These are phyloP conservation scores for Gnathonemus longibarbis DNA, from an alignment of 2,113 vertebrate species.

Conservation along the genomic window DNA sequence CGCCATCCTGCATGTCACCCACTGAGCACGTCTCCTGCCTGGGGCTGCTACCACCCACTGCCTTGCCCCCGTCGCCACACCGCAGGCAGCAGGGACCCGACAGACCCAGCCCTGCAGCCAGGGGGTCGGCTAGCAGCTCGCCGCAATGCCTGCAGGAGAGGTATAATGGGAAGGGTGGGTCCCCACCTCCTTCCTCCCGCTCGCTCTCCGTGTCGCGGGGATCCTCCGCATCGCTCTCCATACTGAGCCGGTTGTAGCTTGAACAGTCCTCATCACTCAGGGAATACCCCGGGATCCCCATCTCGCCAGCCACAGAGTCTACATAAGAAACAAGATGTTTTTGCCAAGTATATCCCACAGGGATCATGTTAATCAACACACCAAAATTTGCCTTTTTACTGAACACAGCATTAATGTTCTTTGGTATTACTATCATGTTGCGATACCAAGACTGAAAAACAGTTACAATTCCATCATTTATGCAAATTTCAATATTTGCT, in stretches of 20 bases:
- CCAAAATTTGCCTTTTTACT: background rate
- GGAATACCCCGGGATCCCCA: conserved; percentile 54
- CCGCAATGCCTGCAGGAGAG: conserved; percentile 64
- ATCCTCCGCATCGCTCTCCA: conserved; percentile 65
- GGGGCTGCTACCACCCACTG: conserved; percentile 30
- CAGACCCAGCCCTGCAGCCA: conserved; percentile 20
- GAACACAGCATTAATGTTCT: background rate
- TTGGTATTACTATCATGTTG: background rate
- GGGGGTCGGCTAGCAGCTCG: conserved; percentile 46
- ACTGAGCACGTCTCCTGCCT: conserved; percentile 35
- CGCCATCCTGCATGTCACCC: background rate
- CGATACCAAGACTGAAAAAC: background rate
- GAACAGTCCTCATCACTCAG: conserved; percentile 69
- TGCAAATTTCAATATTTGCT: background rate
- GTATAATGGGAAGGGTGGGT: conserved; percentile 1
- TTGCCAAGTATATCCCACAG: background rate
- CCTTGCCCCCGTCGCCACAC: conserved; percentile 27
- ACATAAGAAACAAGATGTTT: conserved; percentile 22
- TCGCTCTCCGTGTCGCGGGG: conserved; percentile 48
- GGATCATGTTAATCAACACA: background rate
- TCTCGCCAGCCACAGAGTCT: conserved; percentile 63
- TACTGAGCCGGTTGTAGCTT: conserved; percentile 58
- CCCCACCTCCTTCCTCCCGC: conserved; percentile 37
- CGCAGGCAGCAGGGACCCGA: conserved; percentile 40
- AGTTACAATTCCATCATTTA: background rate